These are phyloP conservation scores for Drosophila erecta DNA, from an alignment of 1,140 invertebrate species.

Conservation along the genomic window DNA sequence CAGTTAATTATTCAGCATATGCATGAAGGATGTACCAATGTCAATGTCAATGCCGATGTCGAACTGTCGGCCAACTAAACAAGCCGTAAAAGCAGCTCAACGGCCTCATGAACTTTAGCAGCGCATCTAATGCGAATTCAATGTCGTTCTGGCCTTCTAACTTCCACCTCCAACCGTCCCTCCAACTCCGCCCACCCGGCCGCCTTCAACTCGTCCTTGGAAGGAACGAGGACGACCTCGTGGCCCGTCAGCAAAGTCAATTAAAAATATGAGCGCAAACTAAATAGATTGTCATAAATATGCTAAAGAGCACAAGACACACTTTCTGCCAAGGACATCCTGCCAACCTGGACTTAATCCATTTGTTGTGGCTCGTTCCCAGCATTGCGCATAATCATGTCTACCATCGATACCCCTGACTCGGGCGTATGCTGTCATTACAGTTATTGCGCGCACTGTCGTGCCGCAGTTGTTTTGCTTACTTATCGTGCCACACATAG, in stretches of 20 bases:
- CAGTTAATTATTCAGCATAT: slow-evolving; percentile 65
- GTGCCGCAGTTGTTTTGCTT: slow-evolving; percentile 47
- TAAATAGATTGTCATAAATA: slow-evolving; percentile 69
- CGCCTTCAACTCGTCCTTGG: slow-evolving; percentile 24
- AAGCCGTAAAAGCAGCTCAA: slow-evolving; percentile 52
- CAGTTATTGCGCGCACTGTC: slow-evolving; percentile 64
- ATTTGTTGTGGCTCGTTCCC: slow-evolving; percentile 7
- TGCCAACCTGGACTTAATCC: slow-evolving; percentile 26
- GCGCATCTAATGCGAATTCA: slow-evolving; percentile 74
- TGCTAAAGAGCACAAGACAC: slow-evolving; percentile 40
- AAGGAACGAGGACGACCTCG: slow-evolving; percentile 60
- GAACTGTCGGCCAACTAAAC: slow-evolving; percentile 60
- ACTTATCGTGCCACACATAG: slow-evolving; percentile 57
- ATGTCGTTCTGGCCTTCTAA: slow-evolving; percentile 45
- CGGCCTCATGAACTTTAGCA: slow-evolving; percentile 69
- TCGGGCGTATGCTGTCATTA: slow-evolving; percentile 48
- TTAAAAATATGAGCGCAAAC: slow-evolving; percentile 68
- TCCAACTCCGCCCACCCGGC: background rate
- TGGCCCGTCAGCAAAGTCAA: slow-evolving; percentile 59
- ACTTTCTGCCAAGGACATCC: slow-evolving; percentile 24
- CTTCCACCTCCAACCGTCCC: background rate
- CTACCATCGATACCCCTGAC: slow-evolving; percentile 28
- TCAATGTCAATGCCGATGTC: slow-evolving; percentile 69
- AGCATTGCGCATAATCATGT: slow-evolving; percentile 41
- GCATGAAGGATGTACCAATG: slow-evolving; percentile 49